phyloP scores from a whole-genome alignment of 2,113 vertebrate genomes.

The Candoia aspera region DNA sequence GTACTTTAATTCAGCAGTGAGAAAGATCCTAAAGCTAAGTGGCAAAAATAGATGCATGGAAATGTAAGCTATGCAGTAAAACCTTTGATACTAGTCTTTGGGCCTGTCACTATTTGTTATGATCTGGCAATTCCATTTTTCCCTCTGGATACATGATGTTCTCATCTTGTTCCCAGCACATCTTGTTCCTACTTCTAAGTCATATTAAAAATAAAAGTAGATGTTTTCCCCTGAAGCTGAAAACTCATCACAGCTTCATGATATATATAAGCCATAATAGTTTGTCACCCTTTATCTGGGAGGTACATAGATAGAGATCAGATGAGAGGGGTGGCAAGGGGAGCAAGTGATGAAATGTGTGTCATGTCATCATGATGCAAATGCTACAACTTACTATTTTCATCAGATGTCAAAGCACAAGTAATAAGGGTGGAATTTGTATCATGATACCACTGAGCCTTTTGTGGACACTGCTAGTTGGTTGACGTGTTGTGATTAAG shows the following conservation, averaged over 20 bases:
- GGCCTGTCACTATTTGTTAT: background rate
- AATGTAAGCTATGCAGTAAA: background rate
- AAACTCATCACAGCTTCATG: background rate
- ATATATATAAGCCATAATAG: background rate
- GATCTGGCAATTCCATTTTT: background rate
- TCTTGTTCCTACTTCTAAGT: background rate
- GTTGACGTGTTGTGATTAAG: too few relatives aligned
- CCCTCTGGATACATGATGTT: background rate
- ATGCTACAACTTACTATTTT: background rate
- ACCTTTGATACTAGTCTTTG: background rate
- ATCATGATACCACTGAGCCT: background rate
- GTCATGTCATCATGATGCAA: background rate
- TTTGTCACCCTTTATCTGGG: background rate
- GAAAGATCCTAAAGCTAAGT: background rate
- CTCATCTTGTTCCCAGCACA: background rate
- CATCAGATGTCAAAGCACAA: background rate
- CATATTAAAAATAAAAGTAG: background rate
- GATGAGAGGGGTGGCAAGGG: background rate
- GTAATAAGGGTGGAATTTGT: background rate
- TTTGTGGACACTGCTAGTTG: background rate
- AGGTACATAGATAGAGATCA: background rate
- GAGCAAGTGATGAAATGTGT: background rate
- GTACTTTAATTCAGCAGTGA: background rate
- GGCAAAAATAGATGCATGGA: background rate
- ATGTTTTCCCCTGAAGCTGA: background rate